Evolutionary conservation across 1,140 invertebrate species (phyloP).

Genomic region (Diprion similis): DNA sequence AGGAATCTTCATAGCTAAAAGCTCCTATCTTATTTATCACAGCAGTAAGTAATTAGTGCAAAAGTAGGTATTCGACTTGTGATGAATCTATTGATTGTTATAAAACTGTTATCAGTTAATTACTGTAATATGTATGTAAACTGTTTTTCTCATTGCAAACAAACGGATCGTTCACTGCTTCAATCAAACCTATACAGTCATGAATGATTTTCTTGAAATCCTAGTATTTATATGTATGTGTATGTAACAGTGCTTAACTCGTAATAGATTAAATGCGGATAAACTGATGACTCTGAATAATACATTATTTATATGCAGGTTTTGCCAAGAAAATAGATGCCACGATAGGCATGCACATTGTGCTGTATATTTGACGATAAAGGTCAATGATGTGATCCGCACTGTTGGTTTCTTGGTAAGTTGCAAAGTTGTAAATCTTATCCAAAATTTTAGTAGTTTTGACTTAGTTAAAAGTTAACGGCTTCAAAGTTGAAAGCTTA

Average conservation of each 20-base stretch:
- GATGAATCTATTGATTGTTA: conserved; percentile 8
- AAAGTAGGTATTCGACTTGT: background rate
- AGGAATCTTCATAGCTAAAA: conserved; percentile 1
- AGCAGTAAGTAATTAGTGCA: conserved; percentile 5
- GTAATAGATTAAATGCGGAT: conserved; percentile 1
- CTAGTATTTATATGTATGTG: background rate
- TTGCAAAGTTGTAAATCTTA: no score
- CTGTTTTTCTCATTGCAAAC: background rate
- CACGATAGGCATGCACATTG: no score
- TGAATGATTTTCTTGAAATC: background rate
- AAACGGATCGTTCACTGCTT: background rate
- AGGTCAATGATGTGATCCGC: no score
- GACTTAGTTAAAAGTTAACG: no score
- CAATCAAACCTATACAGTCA: no score
- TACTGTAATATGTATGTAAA: background rate
- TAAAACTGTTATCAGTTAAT: background rate
- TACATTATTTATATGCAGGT: conserved; percentile 3
- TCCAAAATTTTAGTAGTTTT: no score
- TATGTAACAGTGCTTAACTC: background rate
- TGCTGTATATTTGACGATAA: no score
- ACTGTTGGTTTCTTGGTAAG: no score
- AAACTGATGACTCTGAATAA: background rate
- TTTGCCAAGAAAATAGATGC: background rate
- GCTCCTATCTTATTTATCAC: conserved; percentile 2
- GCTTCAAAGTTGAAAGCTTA: no score